A percentile compares a stretch with the other conserved stretches of the same genome.
These are phyloP conservation scores for Dendrolimus houi DNA, from an alignment of 2,888 invertebrate species.

Conservation along the genomic window DNA sequence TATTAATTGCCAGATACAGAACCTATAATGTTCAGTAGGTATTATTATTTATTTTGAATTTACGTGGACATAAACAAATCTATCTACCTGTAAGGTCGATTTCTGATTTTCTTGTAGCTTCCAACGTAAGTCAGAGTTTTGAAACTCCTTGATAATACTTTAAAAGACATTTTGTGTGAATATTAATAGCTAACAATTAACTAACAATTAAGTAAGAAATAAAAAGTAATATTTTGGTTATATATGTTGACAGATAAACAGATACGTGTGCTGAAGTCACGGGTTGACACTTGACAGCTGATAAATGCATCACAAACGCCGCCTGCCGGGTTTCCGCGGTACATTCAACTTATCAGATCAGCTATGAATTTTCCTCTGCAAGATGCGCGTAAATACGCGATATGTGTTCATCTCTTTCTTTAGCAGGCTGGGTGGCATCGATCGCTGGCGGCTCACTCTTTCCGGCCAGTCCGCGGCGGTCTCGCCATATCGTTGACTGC, in stretches of 20 bases:
- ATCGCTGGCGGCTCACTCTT: conserved; percentile 52
- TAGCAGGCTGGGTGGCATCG: conserved; percentile 48
- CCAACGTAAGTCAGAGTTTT: conserved; percentile 56
- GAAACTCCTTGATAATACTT: conserved; percentile 47
- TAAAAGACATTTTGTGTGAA: conserved; percentile 45
- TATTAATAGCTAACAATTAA: conserved; percentile 1
- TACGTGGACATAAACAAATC: not conserved
- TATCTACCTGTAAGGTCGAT: conserved; percentile 52
- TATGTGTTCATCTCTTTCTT: conserved; percentile 66
- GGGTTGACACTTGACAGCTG: conserved; percentile 18
- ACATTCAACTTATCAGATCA: conserved; percentile 57
- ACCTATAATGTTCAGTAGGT: too few relatives aligned
- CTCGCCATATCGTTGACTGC: conserved; percentile 9
- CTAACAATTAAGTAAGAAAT: conserved; percentile 1
- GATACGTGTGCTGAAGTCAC: too few relatives aligned
- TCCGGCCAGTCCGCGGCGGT: conserved; percentile 47
- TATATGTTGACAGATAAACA: conserved; percentile 18
- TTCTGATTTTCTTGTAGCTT: conserved; percentile 51
- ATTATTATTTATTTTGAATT: not conserved
- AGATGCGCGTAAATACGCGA: conserved; percentile 58
- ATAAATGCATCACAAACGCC: conserved; percentile 31
- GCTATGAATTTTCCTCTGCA: conserved; percentile 52
- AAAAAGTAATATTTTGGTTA: conserved; percentile 5
- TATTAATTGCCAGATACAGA: too few relatives aligned
- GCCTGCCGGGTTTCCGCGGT: conserved; percentile 30